Evolutionary conservation across 2,888 invertebrate genomes (phyloP), one percentile per base, ranked within the genome.

Genomic region (Sabatieria punctata): DNA sequence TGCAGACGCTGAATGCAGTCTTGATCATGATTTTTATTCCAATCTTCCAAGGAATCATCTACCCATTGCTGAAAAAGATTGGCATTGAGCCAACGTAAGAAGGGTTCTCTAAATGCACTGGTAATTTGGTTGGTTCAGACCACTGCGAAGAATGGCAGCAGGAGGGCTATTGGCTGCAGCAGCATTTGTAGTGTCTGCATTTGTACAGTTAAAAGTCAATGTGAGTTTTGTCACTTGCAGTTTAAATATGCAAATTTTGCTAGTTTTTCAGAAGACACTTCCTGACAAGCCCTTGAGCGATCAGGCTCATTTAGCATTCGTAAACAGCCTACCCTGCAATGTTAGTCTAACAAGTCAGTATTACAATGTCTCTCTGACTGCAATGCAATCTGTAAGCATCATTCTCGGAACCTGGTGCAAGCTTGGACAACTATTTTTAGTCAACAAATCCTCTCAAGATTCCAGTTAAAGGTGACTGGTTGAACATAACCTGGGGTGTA

Each of bases 131-230:
- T n/a, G 25, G 51, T 60, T 45, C 57, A 81, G 80, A 46, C 85
- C 89, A 0, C 69, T 91, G 45, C 83, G 85, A 61, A 80, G 85
- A 65, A 78, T 97, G 71, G 78, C 80, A 1, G 73, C 78, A 58
- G 95, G 95, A 4, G 89, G 93, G 37, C 60, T 85, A 21, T 64
- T 97, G 1, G 85, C 88, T 0, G 80, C 82, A 0, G 48, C 77
- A 1, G 79, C 95, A 0, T 97, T 95, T 63, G 69, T 82, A n/a
- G 71, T 85, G 26, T 86, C 93, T 1, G 89, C 80, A 2, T 60
- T 83, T n/a, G 76, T 93, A 1, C 53, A 53, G 30, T 19, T 50
- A 19, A 19, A 37, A n/a, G 42, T 53, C 22, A 37, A 53, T 8
- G 53, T 53, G 24, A 43, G 45, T 39, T 15, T 8, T n/a, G n/a